These are phyloP conservation scores for Helarctos malayanus DNA, from an alignment of 2,797 vertebrate genomes.

Conservation along the genomic window DNA sequence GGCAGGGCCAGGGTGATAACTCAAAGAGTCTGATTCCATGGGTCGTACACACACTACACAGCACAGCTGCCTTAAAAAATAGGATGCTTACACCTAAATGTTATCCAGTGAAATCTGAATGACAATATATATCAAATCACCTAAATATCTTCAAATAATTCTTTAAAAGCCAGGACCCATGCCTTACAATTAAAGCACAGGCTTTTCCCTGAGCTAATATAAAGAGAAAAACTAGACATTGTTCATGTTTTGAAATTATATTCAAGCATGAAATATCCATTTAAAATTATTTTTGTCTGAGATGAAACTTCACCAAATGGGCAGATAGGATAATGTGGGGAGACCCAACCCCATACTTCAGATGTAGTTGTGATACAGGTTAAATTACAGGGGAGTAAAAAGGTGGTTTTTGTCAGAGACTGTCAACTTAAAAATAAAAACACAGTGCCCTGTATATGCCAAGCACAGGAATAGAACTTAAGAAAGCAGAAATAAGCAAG, in stretches of 20 bases:
- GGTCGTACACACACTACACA: not conserved
- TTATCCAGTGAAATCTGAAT: conserved; percentile 8
- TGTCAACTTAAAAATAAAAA: not conserved
- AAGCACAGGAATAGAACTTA: not conserved
- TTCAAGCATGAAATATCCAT: not conserved
- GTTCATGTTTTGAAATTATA: not conserved
- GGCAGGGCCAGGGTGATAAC: not conserved
- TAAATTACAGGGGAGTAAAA: not conserved
- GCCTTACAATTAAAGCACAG: not conserved
- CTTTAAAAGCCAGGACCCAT: not conserved
- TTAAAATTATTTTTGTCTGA: conserved; percentile 16
- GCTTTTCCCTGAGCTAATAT: not conserved
- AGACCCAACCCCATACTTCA: not conserved
- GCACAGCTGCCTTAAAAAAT: not conserved
- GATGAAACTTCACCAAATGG: not conserved
- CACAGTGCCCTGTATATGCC: not conserved
- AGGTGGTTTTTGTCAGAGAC: not conserved
- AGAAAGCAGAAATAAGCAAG: not conserved
- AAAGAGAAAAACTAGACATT: not conserved
- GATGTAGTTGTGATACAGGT: not conserved
- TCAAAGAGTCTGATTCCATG: not conserved
- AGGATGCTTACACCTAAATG: not conserved
- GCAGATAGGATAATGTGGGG: not conserved
- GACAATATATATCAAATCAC: not conserved
- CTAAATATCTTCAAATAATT: not conserved